phyloP scores from a whole-genome alignment of 2,113 vertebrate species.

The Prietella phreatophila region DNA sequence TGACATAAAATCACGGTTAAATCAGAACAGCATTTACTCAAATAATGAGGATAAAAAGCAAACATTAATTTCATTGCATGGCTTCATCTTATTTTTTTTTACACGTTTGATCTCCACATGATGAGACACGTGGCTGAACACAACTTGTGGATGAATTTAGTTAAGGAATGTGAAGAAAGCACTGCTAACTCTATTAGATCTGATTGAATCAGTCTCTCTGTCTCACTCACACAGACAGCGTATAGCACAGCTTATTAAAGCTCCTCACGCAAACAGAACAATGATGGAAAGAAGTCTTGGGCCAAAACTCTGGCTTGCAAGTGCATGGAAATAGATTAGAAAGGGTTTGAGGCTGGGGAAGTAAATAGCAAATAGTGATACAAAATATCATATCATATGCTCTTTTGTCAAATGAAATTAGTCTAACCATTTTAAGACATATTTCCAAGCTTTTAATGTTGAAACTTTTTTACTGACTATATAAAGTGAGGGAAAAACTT shows the following conservation, averaged over 20 bases:
- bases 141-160: neutral
- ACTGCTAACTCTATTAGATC: constrained; percentile 51
- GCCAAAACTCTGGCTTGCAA: neutral
- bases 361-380: neutral
- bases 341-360: neutral
- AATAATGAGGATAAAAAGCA: neutral
- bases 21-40: neutral
- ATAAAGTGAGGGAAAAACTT: no score
- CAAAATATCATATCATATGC: neutral
- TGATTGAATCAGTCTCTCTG: constrained; percentile 46
- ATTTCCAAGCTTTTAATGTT: neutral
- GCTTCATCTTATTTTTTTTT: neutral
- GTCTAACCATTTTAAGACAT: neutral
- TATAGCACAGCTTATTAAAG: constrained; percentile 23
- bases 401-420: neutral
- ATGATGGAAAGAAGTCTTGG: neutral
- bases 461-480: neutral
- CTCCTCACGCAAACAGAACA: constrained; percentile 30
- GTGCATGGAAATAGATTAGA: neutral
- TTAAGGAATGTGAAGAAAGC: constrained; percentile 4
- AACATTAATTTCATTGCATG: neutral
- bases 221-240: constrained; percentile 40
- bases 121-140: neutral
- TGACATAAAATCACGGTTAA: neutral
- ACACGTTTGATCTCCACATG: neutral